Evolutionary conservation across 2,797 vertebrate genomes (phyloP), one percentile per base, ranked within the genome.

Genomic region (Xyrichtys novacula): DNA sequence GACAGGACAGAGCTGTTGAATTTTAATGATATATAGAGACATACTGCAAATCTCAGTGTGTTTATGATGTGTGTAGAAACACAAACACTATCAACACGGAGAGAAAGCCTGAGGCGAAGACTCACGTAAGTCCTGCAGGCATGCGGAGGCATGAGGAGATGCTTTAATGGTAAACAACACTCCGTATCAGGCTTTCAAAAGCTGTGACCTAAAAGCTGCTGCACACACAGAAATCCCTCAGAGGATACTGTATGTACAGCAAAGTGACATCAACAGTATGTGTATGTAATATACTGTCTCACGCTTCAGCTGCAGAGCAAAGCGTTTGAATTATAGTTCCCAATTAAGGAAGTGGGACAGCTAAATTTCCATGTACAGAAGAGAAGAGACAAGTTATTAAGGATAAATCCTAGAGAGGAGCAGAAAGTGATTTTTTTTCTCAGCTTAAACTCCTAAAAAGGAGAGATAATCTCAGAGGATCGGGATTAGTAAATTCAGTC

Each of bases 111-210:
- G 60, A 68, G 81, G 76, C 74, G 10, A 9, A 65, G 40, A 76
- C 57, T 65, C 68, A 66, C 62, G 74, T 67, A 54, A 64, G 79
- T 78, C 83, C 85, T 76, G 73, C 52, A 70, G 85, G 80, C 81
- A 79, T 55, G 40, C 81, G 70, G 34, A 34, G 47, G 49, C 59
- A 71, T 69, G 74, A 77, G 61, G 65, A 64, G 65, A 68, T 64
- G 55, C 34, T 46, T 64, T 53, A 48, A 76, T 36, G 44, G 65
- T 65, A 86, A 85, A 79, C 82, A 76, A 56, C 26, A 38, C 40
- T 78, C 58, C 43, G 62, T 40, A 72, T 73, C 70, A 71, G 69
- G 70, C 46, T 69, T 76, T 80, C 70, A 57, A 58, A 66, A 62
- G 58, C 55, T 65, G 43, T 25, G 47, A 74, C 60, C 80, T 64